phyloP scores from a whole-genome alignment of 2,113 vertebrate genomes.

The Podarcis muralis region DNA sequence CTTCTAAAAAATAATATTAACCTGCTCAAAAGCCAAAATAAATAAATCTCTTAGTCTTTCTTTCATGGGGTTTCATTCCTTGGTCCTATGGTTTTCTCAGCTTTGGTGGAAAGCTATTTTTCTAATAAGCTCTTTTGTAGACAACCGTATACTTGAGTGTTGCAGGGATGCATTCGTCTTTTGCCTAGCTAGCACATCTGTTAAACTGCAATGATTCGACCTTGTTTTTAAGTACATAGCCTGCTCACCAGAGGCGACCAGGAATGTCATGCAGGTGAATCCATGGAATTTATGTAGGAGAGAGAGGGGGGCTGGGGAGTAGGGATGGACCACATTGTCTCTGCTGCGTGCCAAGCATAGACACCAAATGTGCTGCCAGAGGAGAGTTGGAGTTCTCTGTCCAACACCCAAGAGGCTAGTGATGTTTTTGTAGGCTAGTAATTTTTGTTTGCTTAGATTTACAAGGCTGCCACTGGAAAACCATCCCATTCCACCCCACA shows the following conservation, averaged over 20 bases:
- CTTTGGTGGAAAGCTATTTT: background rate
- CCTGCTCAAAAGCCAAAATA: background rate
- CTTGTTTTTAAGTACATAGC: background rate
- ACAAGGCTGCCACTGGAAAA: background rate
- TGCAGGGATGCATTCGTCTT: background rate
- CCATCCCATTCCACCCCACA: background rate
- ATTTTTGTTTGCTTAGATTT: background rate
- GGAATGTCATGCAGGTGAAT: background rate
- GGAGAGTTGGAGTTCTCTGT: background rate
- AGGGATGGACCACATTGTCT: too few species aligned
- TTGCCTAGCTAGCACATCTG: background rate
- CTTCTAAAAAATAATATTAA: background rate
- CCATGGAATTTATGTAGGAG: background rate
- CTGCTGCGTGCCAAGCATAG: too few species aligned
- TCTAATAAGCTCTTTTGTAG: background rate
- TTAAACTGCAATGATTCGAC: background rate
- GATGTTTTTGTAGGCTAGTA: background rate
- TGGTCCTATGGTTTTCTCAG: background rate
- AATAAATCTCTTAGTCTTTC: background rate
- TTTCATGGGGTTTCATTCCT: constrained; percentile 16
- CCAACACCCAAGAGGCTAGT: background rate
- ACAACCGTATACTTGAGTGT: background rate
- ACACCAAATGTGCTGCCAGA: background rate
- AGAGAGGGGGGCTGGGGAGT: background rate
- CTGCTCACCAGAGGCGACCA: background rate